Evolutionary conservation across 2,888 invertebrate genomes (phyloP).

Genomic region (Trachelus stipa): DNA sequence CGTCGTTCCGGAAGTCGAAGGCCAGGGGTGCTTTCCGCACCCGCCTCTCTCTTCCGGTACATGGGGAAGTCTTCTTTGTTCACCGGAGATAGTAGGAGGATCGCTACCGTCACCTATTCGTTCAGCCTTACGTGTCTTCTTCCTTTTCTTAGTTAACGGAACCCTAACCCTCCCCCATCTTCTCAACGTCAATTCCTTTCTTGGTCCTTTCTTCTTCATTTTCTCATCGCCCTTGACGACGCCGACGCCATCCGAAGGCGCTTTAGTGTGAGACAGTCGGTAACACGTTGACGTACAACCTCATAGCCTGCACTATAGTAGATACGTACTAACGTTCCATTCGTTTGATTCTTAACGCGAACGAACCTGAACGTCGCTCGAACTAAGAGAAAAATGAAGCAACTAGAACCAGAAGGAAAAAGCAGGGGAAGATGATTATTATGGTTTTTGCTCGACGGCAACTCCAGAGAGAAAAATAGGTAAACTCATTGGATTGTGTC

Average conservation of each 20-base stretch:
- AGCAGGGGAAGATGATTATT: conserved; percentile 36
- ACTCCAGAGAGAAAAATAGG: conserved; percentile 35
- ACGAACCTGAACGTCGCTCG: background rate
- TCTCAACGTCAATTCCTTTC: background rate
- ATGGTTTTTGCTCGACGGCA: conserved; percentile 35
- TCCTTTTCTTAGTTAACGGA: conserved; percentile 2
- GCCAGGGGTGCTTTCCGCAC: conserved; percentile 37
- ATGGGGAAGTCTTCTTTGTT: conserved; percentile 36
- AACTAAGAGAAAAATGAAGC: conserved; percentile 32
- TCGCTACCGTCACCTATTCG: conserved; percentile 30
- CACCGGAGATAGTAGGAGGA: conserved; percentile 44
- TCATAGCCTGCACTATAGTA: background rate
- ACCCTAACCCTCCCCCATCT: background rate
- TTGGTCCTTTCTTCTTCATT: conserved; percentile 4
- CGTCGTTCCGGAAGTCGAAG: conserved; percentile 39
- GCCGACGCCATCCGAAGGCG: background rate
- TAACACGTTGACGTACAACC: background rate
- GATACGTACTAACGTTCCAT: background rate
- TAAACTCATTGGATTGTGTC: background rate
- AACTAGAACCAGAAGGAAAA: background rate
- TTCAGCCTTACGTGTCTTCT: background rate
- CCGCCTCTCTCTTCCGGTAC: conserved; percentile 38
- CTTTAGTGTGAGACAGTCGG: background rate
- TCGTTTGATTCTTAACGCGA: background rate
- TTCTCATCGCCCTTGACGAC: background rate